phyloP scores from a whole-genome alignment of 1,140 invertebrate genomes.

The Apis mellifera region Amel_HAv3.1 CM009946.2:179001-179500 shows the following conservation, averaged over 20 bases:
- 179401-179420: no score
- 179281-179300: not conserved
- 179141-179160: not conserved
- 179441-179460: no score
- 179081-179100: not conserved
- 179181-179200: not conserved
- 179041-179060: not conserved
- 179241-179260: not conserved
- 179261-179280: not conserved
- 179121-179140: not conserved
- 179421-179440: no score
- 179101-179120: not conserved
- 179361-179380: no score
- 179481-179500: no score
- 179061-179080: not conserved
- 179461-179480: no score
- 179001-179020: not conserved
- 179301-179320: not conserved
- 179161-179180: not conserved
- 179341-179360: no score
- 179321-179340: not conserved
- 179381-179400: no score
- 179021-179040: not conserved
- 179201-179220: not conserved
- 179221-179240: not conserved